These are phyloP conservation scores for Tretioscincus oriximinensis DNA, from an alignment of 2,113 vertebrate species.

Conservation along the genomic window DNA sequence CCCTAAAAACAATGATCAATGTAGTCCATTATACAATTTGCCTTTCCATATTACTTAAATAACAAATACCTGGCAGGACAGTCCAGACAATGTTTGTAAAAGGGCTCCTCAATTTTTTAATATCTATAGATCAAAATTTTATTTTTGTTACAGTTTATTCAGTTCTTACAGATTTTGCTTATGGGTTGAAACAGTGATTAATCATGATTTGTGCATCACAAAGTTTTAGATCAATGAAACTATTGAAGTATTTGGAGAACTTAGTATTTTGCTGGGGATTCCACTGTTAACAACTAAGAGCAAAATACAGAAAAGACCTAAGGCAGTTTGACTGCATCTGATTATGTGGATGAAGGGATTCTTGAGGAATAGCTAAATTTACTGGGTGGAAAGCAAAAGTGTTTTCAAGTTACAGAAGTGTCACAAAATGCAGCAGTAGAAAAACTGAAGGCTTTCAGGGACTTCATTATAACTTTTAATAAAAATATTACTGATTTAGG, in stretches of 20 bases:
- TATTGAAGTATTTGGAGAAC: not conserved
- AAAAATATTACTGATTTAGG: not conserved
- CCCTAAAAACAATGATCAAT: not conserved
- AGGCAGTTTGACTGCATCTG: not conserved
- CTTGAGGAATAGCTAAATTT: no score
- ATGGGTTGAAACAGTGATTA: not conserved
- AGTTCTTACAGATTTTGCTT: not conserved
- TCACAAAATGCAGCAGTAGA: not conserved
- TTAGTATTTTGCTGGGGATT: not conserved
- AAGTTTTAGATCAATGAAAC: not conserved
- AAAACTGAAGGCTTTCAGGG: not conserved
- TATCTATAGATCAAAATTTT: not conserved
- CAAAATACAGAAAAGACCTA: not conserved
- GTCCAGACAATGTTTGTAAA: not conserved
- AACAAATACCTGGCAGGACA: not conserved
- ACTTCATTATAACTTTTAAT: not conserved
- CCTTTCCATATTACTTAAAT: not conserved
- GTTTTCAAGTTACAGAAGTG: no score
- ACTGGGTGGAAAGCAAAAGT: no score
- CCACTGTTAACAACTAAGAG: not conserved
- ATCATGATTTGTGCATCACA: not conserved
- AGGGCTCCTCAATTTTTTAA: not conserved
- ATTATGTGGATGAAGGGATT: not conserved
- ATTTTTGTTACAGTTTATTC: not conserved
- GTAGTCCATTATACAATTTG: not conserved